These are phyloP conservation scores for Entomobrya multifasciata DNA, from an alignment of 2,888 invertebrate species.

Conservation along the genomic window DNA sequence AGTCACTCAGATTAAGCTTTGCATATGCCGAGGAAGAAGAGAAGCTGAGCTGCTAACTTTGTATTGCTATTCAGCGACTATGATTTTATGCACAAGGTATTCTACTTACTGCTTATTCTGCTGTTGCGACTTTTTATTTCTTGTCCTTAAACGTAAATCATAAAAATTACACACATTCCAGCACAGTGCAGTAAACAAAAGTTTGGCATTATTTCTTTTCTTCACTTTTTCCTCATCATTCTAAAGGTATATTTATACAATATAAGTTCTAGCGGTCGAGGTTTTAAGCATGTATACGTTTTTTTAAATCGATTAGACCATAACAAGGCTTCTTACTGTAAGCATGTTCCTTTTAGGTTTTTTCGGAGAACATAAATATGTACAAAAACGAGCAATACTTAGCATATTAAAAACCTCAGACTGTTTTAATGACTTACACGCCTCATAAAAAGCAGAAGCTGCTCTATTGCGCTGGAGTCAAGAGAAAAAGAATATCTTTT, in stretches of 20 bases:
- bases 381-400: neutral
- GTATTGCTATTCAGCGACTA: neutral
- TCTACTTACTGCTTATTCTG: constrained; percentile 5
- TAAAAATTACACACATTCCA: neutral
- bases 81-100: too few relatives aligned
- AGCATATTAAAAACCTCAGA: constrained; percentile 53
- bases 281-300: too few relatives aligned
- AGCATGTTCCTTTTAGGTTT: constrained; percentile 2
- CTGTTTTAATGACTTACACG: constrained; percentile 58
- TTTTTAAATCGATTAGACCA: too few relatives aligned
- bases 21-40: constrained; percentile 10
- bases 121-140: neutral
- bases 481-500: neutral
- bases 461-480: neutral
- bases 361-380: neutral
- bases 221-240: neutral
- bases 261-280: too few relatives aligned
- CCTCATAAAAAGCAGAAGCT: constrained; percentile 53
- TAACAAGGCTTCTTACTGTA: too few relatives aligned
- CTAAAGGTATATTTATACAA: too few relatives aligned
- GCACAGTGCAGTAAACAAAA: constrained; percentile 34
- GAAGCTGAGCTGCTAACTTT: neutral
- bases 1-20: constrained; percentile 27
- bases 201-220: constrained; percentile 34
- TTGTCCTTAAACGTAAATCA: constrained; percentile 9